These are phyloP conservation scores for Mormyrus proboscirostris DNA, from an alignment of 2,797 vertebrate genomes.

Conservation along the genomic window DNA sequence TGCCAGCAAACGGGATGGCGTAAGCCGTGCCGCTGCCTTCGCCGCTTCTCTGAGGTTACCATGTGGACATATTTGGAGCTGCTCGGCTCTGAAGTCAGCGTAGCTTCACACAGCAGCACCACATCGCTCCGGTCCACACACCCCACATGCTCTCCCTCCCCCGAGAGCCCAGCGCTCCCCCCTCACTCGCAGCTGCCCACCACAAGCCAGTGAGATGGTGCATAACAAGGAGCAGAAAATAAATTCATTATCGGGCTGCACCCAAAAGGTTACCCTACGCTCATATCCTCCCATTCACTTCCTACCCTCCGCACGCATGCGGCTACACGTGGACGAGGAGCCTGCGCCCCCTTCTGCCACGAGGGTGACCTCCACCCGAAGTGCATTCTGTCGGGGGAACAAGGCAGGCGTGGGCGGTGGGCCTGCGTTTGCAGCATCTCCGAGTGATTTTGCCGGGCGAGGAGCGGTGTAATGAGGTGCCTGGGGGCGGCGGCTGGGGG, in stretches of 20 bases:
- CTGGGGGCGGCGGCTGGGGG: neutral
- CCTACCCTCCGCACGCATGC: slow-evolving; percentile 29
- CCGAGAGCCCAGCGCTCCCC: neutral
- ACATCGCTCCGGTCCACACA: neutral
- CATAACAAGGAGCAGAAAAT: slow-evolving; percentile 32
- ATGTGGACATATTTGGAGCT: neutral
- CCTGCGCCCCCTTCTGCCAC: neutral
- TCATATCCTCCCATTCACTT: slow-evolving; percentile 41
- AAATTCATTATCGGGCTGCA: slow-evolving; percentile 42
- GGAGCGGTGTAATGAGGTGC: neutral
- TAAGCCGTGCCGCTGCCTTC: neutral
- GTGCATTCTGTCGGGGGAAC: neutral
- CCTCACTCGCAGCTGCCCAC: neutral
- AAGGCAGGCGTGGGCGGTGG: neutral
- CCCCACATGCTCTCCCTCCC: slow-evolving; percentile 3
- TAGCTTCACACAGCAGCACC: neutral
- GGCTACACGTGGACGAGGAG: neutral
- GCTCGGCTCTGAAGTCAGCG: neutral
- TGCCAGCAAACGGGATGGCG: neutral
- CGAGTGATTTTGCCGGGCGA: neutral
- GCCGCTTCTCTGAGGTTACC: neutral
- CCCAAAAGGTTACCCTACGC: slow-evolving; percentile 38
- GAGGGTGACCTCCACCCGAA: neutral
- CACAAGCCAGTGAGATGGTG: neutral
- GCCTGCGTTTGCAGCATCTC: neutral